phyloP scores from a whole-genome alignment of 1,140 invertebrate species.

The Diabrotica virgifera region DNA sequence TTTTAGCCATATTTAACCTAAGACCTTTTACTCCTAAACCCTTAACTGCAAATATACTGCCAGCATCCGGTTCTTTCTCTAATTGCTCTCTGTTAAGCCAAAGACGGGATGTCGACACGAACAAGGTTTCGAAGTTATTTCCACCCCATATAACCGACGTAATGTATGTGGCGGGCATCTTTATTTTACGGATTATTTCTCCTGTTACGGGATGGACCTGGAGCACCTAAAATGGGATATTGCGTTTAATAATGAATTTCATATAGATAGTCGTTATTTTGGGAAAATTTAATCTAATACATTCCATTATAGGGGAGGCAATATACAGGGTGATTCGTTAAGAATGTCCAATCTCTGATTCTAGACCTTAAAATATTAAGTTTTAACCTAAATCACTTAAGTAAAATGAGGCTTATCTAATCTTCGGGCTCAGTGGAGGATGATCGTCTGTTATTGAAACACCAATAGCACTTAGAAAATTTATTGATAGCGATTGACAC shows the following conservation, averaged over 20 bases:
- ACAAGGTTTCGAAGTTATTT: slow-evolving; percentile 65
- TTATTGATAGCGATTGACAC: too few species aligned
- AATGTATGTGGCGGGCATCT: slow-evolving; percentile 65
- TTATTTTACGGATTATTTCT: slow-evolving; percentile 54
- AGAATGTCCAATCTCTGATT: too few species aligned
- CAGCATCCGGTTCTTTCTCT: slow-evolving; percentile 58
- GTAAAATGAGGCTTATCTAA: too few species aligned
- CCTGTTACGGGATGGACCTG: slow-evolving; percentile 53
- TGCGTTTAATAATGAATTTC: background rate
- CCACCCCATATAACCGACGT: slow-evolving; percentile 80
- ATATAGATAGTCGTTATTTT: too few species aligned
- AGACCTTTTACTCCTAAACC: slow-evolving; percentile 60
- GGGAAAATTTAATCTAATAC: too few species aligned
- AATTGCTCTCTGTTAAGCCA: slow-evolving; percentile 53
- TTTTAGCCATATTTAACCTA: background rate
- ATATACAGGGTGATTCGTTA: too few species aligned
- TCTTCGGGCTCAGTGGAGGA: too few species aligned
- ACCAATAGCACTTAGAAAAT: too few species aligned
- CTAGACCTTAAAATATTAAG: too few species aligned
- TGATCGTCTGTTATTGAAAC: too few species aligned
- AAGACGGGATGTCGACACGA: slow-evolving; percentile 64
- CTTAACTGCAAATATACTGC: slow-evolving; percentile 66
- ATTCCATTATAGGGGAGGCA: too few species aligned
- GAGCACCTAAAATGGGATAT: slow-evolving; percentile 44
- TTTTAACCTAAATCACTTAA: too few species aligned